Evolutionary conservation across 2,113 vertebrate species (phyloP).

Genomic region (Cranoglanis bouderius): DNA sequence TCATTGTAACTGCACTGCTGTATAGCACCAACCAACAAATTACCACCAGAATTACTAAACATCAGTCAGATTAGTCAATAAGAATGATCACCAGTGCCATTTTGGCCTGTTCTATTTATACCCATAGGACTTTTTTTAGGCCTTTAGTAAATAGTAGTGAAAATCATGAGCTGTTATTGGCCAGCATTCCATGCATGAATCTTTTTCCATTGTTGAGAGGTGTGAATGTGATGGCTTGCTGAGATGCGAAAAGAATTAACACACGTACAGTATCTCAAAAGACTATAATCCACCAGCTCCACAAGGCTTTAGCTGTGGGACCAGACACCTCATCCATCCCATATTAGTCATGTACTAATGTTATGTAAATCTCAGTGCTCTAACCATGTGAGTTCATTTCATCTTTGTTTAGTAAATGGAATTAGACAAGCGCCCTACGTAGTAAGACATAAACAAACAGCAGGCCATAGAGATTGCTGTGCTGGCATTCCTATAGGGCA

Average conservation of each 20-base stretch:
- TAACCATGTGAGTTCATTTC: conserved; percentile 24
- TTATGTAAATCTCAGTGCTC: conserved; percentile 17
- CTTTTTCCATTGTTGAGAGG: conserved; percentile 21
- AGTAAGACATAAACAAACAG: conserved; percentile 29
- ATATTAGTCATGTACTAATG: conserved; percentile 7
- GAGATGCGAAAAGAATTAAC: conserved; percentile 27
- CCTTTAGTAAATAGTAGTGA: neutral
- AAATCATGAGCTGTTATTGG: conserved; percentile 27
- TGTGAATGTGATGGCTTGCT: conserved; percentile 41
- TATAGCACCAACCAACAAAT: neutral
- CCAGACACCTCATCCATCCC: conserved; percentile 14
- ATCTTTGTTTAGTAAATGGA: conserved; percentile 20
- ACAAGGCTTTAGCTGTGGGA: conserved; percentile 10
- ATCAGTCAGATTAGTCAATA: conserved; percentile 3
- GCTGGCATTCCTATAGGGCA: conserved; percentile 16
- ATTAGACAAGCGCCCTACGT: conserved; percentile 26
- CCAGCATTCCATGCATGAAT: neutral
- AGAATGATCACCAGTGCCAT: conserved; percentile 2
- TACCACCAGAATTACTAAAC: neutral
- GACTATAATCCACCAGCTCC: neutral
- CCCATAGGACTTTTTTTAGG: neutral
- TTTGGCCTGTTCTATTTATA: conserved; percentile 23
- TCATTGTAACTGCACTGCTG: neutral
- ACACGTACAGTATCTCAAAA: neutral
- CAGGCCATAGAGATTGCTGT: conserved; percentile 34